phyloP scores from a whole-genome alignment of 2,888 invertebrate genomes.

The Mimachlamys varia region DNA sequence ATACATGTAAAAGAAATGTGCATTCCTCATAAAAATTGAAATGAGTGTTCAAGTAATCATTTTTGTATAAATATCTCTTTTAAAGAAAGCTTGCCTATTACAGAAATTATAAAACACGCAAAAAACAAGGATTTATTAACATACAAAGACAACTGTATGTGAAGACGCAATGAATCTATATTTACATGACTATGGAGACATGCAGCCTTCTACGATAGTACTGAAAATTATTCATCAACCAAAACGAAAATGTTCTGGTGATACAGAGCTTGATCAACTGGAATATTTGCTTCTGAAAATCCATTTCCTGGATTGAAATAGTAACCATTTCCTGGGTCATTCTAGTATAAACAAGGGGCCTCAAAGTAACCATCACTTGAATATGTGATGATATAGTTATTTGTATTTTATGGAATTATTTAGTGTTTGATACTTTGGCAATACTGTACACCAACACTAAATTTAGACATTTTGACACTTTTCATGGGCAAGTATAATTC shows the following conservation, averaged over 20 bases:
- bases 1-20: not conserved
- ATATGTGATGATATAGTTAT: too few relatives aligned
- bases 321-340: too few relatives aligned
- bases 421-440: slow-evolving; percentile 2
- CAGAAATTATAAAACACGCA: not conserved
- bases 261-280: not conserved
- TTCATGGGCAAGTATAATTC: not conserved
- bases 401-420: not conserved
- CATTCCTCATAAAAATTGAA: not conserved
- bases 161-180: not conserved
- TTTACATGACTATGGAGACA: not conserved
- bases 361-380: too few relatives aligned
- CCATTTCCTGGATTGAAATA: too few relatives aligned
- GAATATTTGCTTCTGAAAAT: not conserved
- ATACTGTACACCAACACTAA: not conserved
- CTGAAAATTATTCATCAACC: too few relatives aligned
- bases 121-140: too few relatives aligned
- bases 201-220: not conserved
- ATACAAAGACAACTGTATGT: not conserved
- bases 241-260: too few relatives aligned
- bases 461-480: not conserved
- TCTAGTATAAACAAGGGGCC: too few relatives aligned
- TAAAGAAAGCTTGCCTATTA: not conserved
- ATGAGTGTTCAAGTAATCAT: not conserved
- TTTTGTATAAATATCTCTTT: too few relatives aligned